Base-by-base conservation (phyloP, 2,797 vertebrate genomes). In the Myotis daubentonii region DNA sequence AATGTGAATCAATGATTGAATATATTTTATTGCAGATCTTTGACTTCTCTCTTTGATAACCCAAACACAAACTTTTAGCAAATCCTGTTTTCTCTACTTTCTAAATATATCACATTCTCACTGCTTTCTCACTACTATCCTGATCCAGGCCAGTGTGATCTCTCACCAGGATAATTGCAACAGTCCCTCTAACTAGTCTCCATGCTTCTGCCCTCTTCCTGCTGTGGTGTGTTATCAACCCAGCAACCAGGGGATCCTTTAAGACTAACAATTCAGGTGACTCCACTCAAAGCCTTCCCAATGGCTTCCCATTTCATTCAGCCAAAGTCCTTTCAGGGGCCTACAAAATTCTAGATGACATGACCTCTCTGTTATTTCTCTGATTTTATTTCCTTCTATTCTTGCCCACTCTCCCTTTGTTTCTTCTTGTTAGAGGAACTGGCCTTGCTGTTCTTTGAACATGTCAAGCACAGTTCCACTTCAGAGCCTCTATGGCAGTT, bases 11-110 rank as follows among this genome's bases (percentile, higher is more conserved):
- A 53, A 9, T 55, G 47, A 74, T 9, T 36, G 20, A 81, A 88
- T 62, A 68, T 0, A 44, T 82, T 76, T 84, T 68, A 76, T 49
- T 49, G 60, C 68, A 94, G 38, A 81, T 36, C 68, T 72, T 85
- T 74, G 74, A 87, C 44, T 57, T 93, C 20, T 53, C 55, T 25
- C 49, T 91, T 57, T 91, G 22, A 33, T 41, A 72, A 66, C 10
- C 19, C 30, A 89, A 93, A 74, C 19, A n/a, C 38, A 66, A 19
- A 66, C 23, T 47, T 87, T 79, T 13, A 51, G 51, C 53, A 93
- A 72, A 76, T 53, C 47, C 38, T 60, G 20, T 66, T 87, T 95
- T 89, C 12, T 70, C 81, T 79, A 30, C 44, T 89, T 91, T 44
- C 55, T 41, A 92, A 76, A 75, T 44, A n/a, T 22, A 51, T 65